Evolutionary conservation across 2,888 invertebrate genomes (phyloP).

Genomic region (Drosophila sordidapex): DNA sequence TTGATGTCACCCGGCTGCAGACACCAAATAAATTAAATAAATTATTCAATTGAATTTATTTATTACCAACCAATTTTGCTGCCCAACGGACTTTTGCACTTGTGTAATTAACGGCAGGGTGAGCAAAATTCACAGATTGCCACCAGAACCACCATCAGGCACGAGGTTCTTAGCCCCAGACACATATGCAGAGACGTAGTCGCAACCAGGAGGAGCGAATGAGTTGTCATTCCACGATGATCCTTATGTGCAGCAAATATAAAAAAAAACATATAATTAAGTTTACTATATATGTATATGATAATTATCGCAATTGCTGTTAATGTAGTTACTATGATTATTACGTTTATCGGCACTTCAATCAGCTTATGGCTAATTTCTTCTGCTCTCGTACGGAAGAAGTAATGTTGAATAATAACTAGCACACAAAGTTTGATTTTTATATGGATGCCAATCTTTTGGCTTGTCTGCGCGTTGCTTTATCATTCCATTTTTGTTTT

Average conservation of each 20-base stretch:
- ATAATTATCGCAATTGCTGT: background rate
- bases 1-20: slow-evolving; percentile 52
- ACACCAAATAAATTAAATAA: slow-evolving; percentile 82
- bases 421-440: background rate
- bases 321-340: background rate
- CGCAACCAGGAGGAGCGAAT: background rate
- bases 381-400: background rate
- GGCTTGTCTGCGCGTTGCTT: background rate
- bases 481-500: background rate
- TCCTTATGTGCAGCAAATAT: background rate
- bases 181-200: slow-evolving; percentile 4
- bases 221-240: background rate
- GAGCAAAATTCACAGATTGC: slow-evolving; percentile 52
- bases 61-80: slow-evolving; percentile 77
- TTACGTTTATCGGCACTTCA: background rate
- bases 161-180: slow-evolving; percentile 31
- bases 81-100: slow-evolving; percentile 71
- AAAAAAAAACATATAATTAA: background rate
- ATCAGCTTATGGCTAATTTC: background rate
- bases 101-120: slow-evolving; percentile 78
- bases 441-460: background rate
- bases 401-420: background rate
- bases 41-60: slow-evolving; percentile 84
- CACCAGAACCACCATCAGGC: slow-evolving; percentile 4
- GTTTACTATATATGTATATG: background rate